Evolutionary conservation across 2,113 vertebrate species (phyloP).

Genomic region (Sebastes schlegelii): DNA sequence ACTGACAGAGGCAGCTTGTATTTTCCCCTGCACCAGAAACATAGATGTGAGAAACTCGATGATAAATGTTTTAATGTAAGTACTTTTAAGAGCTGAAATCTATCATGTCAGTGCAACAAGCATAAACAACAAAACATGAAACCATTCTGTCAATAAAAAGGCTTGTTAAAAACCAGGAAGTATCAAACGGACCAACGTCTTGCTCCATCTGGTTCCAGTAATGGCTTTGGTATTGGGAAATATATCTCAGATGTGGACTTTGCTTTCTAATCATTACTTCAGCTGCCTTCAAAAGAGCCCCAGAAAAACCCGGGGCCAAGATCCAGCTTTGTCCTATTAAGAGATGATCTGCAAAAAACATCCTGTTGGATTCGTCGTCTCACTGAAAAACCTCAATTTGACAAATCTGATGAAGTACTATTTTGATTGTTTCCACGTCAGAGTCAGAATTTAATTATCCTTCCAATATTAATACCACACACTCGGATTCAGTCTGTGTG

Average conservation of each 20-base stretch:
- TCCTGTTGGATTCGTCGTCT: slow-evolving; percentile 47
- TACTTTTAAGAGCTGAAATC: slow-evolving; percentile 36
- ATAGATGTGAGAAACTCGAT: slow-evolving; percentile 7
- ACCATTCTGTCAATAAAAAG: slow-evolving; percentile 66
- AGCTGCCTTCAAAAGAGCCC: slow-evolving; percentile 73
- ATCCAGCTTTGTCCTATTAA: slow-evolving; percentile 71
- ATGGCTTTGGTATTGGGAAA: slow-evolving; percentile 73
- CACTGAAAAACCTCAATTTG: slow-evolving; percentile 40
- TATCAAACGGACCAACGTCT: slow-evolving; percentile 64
- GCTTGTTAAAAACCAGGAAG: slow-evolving; percentile 72
- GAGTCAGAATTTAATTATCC: slow-evolving; percentile 11
- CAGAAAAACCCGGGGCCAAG: slow-evolving; percentile 38
- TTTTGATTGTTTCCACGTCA: slow-evolving; percentile 37
- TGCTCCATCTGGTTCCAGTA: slow-evolving; percentile 78
- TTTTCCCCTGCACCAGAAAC: slow-evolving; percentile 23
- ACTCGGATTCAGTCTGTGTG: slow-evolving; percentile 26
- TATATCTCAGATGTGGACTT: slow-evolving; percentile 81
- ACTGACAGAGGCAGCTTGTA: slow-evolving; percentile 9
- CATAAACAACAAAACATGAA: slow-evolving; percentile 65
- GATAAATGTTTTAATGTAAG: slow-evolving; percentile 40
- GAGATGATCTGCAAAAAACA: slow-evolving; percentile 63
- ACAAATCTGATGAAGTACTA: slow-evolving; percentile 47
- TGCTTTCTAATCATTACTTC: slow-evolving; percentile 75
- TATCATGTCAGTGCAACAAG: slow-evolving; percentile 57
- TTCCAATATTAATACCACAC: slow-evolving; percentile 12